Evolutionary conservation across 2,888 invertebrate species (phyloP).

Genomic region (Trachelus stipa): DNA sequence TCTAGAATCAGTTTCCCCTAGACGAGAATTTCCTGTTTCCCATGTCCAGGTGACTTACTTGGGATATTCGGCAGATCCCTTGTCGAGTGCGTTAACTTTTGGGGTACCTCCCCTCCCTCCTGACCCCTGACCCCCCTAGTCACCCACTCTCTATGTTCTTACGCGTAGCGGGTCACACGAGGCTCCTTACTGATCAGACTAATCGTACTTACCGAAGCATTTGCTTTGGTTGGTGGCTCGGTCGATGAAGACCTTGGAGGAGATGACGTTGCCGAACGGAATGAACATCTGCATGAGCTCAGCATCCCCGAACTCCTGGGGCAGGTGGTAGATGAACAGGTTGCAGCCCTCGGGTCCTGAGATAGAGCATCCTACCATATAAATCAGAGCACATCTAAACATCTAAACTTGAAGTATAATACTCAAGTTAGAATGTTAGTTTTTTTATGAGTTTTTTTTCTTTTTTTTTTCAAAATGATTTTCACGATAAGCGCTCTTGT

Average conservation of each 20-base stretch:
- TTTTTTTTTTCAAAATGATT: neutral
- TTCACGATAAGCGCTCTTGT: neutral
- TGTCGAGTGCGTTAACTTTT: neutral
- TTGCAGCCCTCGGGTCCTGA: conserved; percentile 99
- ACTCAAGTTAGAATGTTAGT: conserved; percentile 65
- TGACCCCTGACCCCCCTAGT: no score
- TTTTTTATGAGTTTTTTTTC: conserved; percentile 53
- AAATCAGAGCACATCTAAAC: conserved; percentile 68
- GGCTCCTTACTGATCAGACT: neutral
- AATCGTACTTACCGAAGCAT: conserved; percentile 91
- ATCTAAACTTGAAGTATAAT: conserved; percentile 67
- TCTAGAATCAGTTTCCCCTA: neutral
- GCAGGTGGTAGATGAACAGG: conserved; percentile 99
- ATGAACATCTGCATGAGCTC: conserved; percentile 99
- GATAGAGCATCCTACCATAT: conserved; percentile 87
- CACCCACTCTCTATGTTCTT: neutral
- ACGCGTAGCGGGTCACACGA: neutral
- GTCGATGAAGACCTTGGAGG: conserved; percentile 99
- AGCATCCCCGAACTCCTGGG: conserved; percentile 99
- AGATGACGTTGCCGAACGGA: conserved; percentile 99
- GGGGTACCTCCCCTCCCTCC: neutral
- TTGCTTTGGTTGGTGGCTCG: conserved; percentile 99
- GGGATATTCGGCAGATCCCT: neutral
- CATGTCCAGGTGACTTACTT: neutral
- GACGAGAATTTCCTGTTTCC: neutral